Percentiles rank a stretch among this genome's conserved stretches.
phyloP scores from a whole-genome alignment of 2,113 vertebrate genomes.

The Callionymus lyra region DNA sequence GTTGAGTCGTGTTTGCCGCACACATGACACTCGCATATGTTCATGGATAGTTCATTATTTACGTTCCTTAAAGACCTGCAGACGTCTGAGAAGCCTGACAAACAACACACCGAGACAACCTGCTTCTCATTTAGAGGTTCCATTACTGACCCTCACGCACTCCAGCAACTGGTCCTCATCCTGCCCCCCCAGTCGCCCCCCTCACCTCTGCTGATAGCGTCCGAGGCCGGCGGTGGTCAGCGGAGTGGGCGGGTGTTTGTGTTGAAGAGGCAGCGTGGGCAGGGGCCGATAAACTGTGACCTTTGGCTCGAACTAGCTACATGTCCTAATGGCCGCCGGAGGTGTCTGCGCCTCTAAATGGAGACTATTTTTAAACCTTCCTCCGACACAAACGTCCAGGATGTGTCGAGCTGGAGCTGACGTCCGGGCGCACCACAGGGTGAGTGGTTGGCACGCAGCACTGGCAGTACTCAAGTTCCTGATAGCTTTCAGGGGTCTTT shows the following conservation, averaged over 20 bases:
- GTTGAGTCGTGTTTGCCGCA: too few species aligned
- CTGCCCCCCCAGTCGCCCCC: constrained; percentile 31
- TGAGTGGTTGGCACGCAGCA: constrained; percentile 60
- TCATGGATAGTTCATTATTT: too few species aligned
- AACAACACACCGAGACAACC: constrained; percentile 34
- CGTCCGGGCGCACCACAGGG: constrained; percentile 46
- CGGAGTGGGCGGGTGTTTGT: constrained; percentile 43
- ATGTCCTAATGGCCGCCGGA: constrained; percentile 60
- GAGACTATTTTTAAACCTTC: constrained; percentile 64
- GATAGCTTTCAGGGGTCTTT: constrained; percentile 57
- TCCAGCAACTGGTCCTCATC: constrained; percentile 31
- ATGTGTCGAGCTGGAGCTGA: constrained; percentile 28
- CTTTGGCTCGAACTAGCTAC: constrained; percentile 49
- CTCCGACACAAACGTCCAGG: constrained; percentile 22
- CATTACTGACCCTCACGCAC: constrained; percentile 31
- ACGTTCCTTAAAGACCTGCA: constrained; percentile 2
- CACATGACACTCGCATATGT: too few species aligned
- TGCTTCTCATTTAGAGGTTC: constrained; percentile 76
- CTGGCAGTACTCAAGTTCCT: constrained; percentile 58
- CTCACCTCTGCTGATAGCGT: constrained; percentile 35
- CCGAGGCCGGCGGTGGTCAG: constrained; percentile 22
- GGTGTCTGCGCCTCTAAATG: constrained; percentile 62
- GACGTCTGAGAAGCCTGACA: constrained; percentile 21
- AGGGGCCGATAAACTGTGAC: constrained; percentile 65
- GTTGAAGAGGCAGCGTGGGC: constrained; percentile 47